A percentile compares a stretch with the other conserved stretches of the same genome.
phyloP scores from a whole-genome alignment of 1,140 invertebrate genomes.

The Caenorhabditis latens region DNA sequence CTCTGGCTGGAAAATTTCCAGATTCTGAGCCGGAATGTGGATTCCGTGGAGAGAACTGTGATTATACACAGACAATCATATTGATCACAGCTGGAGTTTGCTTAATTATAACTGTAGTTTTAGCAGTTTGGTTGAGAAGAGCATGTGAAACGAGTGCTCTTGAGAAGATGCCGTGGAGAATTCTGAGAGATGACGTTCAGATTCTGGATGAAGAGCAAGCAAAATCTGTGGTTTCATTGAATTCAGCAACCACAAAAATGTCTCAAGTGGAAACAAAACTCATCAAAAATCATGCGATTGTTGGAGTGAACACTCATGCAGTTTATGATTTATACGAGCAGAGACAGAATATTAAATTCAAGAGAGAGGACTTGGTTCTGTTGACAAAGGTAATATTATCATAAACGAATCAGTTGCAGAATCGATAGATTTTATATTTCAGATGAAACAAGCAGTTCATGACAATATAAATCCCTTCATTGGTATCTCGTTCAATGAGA shows the following conservation, averaged over 20 bases:
- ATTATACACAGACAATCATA: slow-evolving; percentile 72
- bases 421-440: slow-evolving; percentile 44
- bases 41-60: slow-evolving; percentile 71
- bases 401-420: background rate
- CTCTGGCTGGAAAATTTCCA: slow-evolving; percentile 70
- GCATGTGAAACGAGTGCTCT: slow-evolving; percentile 69
- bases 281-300: slow-evolving; percentile 75
- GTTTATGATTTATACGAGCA: slow-evolving; percentile 75
- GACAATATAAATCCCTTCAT: slow-evolving; percentile 77
- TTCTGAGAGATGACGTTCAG: slow-evolving; percentile 74
- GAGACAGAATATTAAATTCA: slow-evolving; percentile 72
- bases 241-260: slow-evolving; percentile 73
- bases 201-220: slow-evolving; percentile 75
- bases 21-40: slow-evolving; percentile 70
- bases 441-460: slow-evolving; percentile 73
- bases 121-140: slow-evolving; percentile 20
- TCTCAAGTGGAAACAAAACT: slow-evolving; percentile 71
- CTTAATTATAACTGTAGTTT: slow-evolving; percentile 59
- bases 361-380: slow-evolving; percentile 69
- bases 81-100: slow-evolving; percentile 66
- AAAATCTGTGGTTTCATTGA: slow-evolving; percentile 77
- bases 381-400: slow-evolving; percentile 63
- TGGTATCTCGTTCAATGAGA: slow-evolving; percentile 76
- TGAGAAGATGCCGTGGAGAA: slow-evolving; percentile 72
- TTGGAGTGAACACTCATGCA: slow-evolving; percentile 76